These are phyloP conservation scores for Tenthredo livida DNA, from an alignment of 2,888 invertebrate genomes.

Conservation along the genomic window DNA sequence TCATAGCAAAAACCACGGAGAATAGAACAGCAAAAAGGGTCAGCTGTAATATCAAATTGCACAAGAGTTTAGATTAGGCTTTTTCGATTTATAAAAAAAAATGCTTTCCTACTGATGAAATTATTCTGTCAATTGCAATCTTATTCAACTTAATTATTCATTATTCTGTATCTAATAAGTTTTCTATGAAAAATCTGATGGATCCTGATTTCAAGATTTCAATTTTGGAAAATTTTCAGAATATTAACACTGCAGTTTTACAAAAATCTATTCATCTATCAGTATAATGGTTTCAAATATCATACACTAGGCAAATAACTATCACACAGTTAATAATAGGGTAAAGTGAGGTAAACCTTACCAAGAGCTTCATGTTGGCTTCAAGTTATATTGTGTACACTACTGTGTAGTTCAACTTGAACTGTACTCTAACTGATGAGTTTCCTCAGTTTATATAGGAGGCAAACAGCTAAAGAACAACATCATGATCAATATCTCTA, in stretches of 20 bases:
- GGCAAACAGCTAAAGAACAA: background rate
- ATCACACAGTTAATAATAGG: background rate
- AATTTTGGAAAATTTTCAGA: background rate
- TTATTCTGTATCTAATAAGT: background rate
- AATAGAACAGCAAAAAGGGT: slow-evolving; percentile 6
- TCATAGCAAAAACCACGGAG: background rate
- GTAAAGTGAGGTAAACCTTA: slow-evolving; percentile 6
- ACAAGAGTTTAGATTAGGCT: background rate
- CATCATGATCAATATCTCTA: slow-evolving; percentile 15
- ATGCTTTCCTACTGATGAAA: background rate
- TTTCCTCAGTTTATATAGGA: slow-evolving; percentile 31
- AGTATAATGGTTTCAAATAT: background rate
- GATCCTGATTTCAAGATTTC: background rate
- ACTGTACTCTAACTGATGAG: slow-evolving; percentile 15
- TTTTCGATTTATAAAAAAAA: background rate
- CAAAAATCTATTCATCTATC: background rate
- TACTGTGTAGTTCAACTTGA: slow-evolving; percentile 3
- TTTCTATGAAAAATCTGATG: background rate
- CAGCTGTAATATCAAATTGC: slow-evolving; percentile 18
- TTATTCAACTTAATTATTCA: background rate
- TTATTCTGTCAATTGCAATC: background rate
- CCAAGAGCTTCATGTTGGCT: slow-evolving; percentile 41
- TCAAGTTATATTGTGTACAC: slow-evolving; percentile 18
- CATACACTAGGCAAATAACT: background rate
- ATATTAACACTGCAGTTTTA: background rate